Evolutionary conservation across 2,113 vertebrate species (phyloP).

Genomic region (Gobio gobio): DNA sequence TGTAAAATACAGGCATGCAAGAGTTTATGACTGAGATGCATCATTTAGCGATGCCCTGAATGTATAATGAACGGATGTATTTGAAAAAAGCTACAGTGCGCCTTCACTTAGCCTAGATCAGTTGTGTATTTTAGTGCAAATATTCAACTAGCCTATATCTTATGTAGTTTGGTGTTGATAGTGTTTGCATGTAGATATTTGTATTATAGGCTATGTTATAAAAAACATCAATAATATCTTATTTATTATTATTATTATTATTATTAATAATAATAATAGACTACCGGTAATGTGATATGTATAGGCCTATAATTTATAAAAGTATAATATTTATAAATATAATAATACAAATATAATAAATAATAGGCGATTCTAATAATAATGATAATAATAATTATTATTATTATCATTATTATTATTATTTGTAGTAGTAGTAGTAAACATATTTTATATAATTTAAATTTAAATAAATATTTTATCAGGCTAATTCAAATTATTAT

Average conservation of each 20-base stretch:
- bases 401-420: no score
- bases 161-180: background rate
- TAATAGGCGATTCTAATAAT: no score
- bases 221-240: no score
- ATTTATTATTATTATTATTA: no score
- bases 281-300: no score
- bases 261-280: background rate
- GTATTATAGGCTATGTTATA: background rate
- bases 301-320: no score
- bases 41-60: background rate
- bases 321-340: no score
- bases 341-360: no score
- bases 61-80: background rate
- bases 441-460: background rate
- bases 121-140: no score
- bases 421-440: background rate
- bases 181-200: background rate
- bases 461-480: background rate
- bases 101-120: background rate
- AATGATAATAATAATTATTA: no score
- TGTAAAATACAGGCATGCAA: background rate
- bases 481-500: background rate
- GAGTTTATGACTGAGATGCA: slow-evolving; percentile 16
- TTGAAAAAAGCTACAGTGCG: background rate
- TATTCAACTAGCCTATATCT: background rate